Evolutionary conservation across 2,888 invertebrate species (phyloP).

Genomic region (Luperina testacea): DNA sequence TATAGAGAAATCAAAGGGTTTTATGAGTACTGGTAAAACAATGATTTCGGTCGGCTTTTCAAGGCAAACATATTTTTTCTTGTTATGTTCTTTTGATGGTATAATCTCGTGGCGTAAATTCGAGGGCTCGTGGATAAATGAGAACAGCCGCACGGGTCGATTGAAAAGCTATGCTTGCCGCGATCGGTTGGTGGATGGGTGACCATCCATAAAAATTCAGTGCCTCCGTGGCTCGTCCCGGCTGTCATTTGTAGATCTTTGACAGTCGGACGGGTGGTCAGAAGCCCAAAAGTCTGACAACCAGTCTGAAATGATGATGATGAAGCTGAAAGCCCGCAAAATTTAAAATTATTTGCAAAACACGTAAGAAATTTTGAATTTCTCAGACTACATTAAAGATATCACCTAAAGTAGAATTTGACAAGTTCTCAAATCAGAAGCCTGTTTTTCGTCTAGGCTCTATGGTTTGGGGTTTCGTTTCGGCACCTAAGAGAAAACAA

Average conservation of each 20-base stretch:
- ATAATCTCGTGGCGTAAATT: neutral
- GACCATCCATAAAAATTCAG: no score
- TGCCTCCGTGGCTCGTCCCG: no score
- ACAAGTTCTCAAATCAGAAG: no score
- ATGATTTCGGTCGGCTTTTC: neutral
- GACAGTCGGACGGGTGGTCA: no score
- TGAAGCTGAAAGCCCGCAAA: neutral
- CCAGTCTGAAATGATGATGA: neutral
- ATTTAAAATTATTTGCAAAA: no score
- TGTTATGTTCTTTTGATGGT: neutral
- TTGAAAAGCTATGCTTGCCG: no score
- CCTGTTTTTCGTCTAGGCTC: no score
- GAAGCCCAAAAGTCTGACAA: no score
- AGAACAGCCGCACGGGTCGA: neutral
- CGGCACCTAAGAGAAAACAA: constrained; percentile 14
- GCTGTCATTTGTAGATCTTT: no score
- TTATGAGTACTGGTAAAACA: neutral
- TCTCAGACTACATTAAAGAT: no score
- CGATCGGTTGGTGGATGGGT: no score
- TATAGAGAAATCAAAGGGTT: constrained; percentile 14
- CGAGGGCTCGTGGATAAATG: neutral
- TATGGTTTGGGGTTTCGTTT: neutral
- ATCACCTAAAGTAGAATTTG: neutral
- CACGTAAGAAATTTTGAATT: neutral
- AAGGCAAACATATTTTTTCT: neutral